A percentile compares a stretch with the other conserved stretches of the same genome.
phyloP scores from a whole-genome alignment of 37 sponge, comb jelly and placozoan genomes.

The Trichoplax adhaerens region DNA sequence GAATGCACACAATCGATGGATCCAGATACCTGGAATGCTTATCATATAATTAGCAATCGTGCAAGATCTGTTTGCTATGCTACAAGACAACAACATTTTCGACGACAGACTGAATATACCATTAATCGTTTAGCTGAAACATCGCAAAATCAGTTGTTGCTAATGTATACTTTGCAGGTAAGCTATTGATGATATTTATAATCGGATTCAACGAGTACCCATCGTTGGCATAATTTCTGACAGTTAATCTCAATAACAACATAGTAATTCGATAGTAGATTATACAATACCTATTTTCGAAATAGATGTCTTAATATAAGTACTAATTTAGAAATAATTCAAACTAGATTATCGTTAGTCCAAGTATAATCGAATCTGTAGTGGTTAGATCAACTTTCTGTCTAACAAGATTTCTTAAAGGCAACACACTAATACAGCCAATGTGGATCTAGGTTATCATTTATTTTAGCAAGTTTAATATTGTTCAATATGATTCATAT shows the following conservation, averaged over 20 bases:
- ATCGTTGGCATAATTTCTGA: neutral
- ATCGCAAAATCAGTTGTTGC: slow-evolving; percentile 25
- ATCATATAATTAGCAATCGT: slow-evolving; percentile 71
- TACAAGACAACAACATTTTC: slow-evolving; percentile 52
- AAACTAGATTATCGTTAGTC: too few relatives aligned
- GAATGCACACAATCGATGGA: slow-evolving; percentile 71
- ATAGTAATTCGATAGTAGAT: neutral
- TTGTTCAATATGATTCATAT: too few relatives aligned
- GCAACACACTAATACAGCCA: too few relatives aligned
- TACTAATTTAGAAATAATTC: too few relatives aligned
- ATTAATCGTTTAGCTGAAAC: slow-evolving; percentile 42
- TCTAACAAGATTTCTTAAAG: too few relatives aligned
- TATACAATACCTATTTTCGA: slow-evolving; percentile 12
- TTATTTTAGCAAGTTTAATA: too few relatives aligned
- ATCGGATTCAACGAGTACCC: too few relatives aligned
- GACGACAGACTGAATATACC: slow-evolving; percentile 37
- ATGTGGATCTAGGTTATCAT: too few relatives aligned
- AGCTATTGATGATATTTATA: too few relatives aligned
- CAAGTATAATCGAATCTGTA: too few relatives aligned
- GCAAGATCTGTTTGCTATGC: slow-evolving; percentile 64
- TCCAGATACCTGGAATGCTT: slow-evolving; percentile 54
- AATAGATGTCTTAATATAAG: slow-evolving; percentile 8
- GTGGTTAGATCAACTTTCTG: too few relatives aligned
- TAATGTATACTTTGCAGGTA: slow-evolving; percentile 7
- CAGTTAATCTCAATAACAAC: slow-evolving; percentile 6